phyloP scores from a whole-genome alignment of 2,113 vertebrate species.

The Dendropsophus ebraccatus region DNA sequence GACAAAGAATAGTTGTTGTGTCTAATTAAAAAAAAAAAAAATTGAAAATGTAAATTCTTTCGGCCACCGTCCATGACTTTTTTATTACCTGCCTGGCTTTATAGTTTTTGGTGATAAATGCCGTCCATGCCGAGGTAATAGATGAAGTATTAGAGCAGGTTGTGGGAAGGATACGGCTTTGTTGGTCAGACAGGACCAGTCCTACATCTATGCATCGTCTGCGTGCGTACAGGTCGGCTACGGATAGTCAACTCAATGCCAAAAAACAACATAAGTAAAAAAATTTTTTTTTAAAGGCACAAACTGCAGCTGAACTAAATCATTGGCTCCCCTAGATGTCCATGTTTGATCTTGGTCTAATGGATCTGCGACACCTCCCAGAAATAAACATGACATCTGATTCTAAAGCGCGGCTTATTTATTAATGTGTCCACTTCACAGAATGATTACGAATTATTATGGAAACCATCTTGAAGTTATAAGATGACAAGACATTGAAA shows the following conservation, averaged over 20 bases:
- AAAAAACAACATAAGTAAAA: constrained; percentile 39
- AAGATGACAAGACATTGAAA: constrained; percentile 3
- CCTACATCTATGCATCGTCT: constrained; percentile 20
- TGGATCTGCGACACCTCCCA: constrained; percentile 34
- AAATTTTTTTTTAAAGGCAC: constrained; percentile 33
- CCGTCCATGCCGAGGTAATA: neutral
- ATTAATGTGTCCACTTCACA: constrained; percentile 33
- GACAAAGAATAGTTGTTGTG: too few relatives aligned
- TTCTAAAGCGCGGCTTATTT: constrained; percentile 37
- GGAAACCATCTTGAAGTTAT: constrained; percentile 10
- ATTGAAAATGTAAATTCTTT: too few relatives aligned
- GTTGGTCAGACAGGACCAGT: constrained; percentile 20
- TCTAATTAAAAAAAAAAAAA: neutral
- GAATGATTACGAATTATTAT: neutral
- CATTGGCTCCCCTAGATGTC: constrained; percentile 28
- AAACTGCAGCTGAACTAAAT: constrained; percentile 49
- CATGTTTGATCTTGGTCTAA: constrained; percentile 50
- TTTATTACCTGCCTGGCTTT: neutral
- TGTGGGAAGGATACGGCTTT: constrained; percentile 34
- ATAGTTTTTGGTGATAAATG: neutral
- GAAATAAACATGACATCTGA: constrained; percentile 37
- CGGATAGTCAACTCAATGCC: constrained; percentile 9
- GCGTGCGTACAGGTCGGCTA: constrained; percentile 14
- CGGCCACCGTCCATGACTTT: neutral
- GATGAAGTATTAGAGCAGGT: neutral